These are phyloP conservation scores for Lypha dubia DNA, from an alignment of 2,888 invertebrate species.

Conservation along the genomic window DNA sequence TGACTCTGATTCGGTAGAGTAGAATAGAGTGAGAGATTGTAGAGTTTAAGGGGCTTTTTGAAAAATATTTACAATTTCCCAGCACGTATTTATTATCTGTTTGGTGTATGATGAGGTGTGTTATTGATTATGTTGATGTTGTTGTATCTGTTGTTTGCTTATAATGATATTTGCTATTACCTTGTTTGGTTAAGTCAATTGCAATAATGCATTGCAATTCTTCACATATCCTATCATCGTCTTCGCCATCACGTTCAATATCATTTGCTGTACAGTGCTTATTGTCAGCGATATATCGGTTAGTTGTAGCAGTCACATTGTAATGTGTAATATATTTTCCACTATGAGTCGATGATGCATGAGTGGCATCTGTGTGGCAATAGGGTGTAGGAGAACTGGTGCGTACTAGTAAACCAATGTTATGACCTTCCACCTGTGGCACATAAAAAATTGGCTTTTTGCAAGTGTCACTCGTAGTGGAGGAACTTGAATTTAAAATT, in stretches of 20 bases:
- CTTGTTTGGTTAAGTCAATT: slow-evolving; percentile 64
- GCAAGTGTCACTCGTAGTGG: slow-evolving; percentile 54
- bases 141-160: slow-evolving; percentile 1
- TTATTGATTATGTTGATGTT: slow-evolving; percentile 45
- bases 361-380: slow-evolving; percentile 65
- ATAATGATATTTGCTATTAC: slow-evolving; percentile 63
- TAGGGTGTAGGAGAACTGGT: slow-evolving; percentile 71
- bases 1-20: neutral
- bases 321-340: slow-evolving; percentile 28
- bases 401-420: slow-evolving; percentile 78
- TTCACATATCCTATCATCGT: slow-evolving; percentile 68
- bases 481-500: slow-evolving; percentile 13
- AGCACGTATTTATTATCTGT: slow-evolving; percentile 56
- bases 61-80: slow-evolving; percentile 52
- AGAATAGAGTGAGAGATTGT: slow-evolving; percentile 16
- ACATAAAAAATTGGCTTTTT: slow-evolving; percentile 73
- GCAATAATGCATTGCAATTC: slow-evolving; percentile 72
- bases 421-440: slow-evolving; percentile 80
- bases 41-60: too few relatives aligned
- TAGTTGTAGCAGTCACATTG: slow-evolving; percentile 56
- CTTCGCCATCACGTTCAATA: slow-evolving; percentile 57
- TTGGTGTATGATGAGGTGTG: neutral
- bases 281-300: slow-evolving; percentile 59
- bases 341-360: slow-evolving; percentile 20
- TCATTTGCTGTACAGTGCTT: slow-evolving; percentile 60